phyloP scores from a whole-genome alignment of 2,888 invertebrate species.

The Cyclophora punctaria region DNA sequence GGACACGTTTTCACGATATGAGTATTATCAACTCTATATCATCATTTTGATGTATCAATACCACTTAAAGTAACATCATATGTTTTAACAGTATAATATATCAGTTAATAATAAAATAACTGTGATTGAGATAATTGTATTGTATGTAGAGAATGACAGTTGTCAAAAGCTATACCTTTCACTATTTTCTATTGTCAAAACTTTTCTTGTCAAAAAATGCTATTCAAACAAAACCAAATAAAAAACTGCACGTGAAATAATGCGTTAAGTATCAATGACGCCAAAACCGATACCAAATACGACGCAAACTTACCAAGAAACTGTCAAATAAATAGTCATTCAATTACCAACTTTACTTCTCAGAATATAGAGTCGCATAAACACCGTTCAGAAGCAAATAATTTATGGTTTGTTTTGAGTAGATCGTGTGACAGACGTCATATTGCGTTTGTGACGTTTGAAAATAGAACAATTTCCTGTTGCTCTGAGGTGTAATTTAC shows the following conservation, averaged over 20 bases:
- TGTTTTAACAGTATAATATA: no score
- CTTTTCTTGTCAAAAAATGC: no score
- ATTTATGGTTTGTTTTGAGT: conserved; percentile 25
- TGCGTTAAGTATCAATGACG: conserved; percentile 55
- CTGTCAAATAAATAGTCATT: conserved; percentile 17
- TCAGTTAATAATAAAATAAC: no score
- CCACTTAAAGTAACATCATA: no score
- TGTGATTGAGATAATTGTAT: no score
- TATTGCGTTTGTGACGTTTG: conserved; percentile 41
- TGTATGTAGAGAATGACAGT: no score
- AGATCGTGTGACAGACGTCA: conserved; percentile 48
- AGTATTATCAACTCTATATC: no score
- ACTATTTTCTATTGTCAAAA: no score
- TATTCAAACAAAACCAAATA: conserved; percentile 26
- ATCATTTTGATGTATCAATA: no score
- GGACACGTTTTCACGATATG: no score
- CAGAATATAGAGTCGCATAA: conserved; percentile 9
- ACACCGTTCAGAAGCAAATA: conserved; percentile 2
- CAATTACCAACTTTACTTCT: conserved; percentile 19
- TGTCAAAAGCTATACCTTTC: no score
- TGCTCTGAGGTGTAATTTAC: conserved; percentile 12
- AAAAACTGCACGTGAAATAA: conserved; percentile 43
- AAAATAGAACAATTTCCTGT: conserved; percentile 49
- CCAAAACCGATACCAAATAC: conserved; percentile 44
- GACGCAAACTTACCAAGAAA: conserved; percentile 15